phyloP scores from a whole-genome alignment of 2,888 invertebrate species.

The Tenthredo mesomela region DNA sequence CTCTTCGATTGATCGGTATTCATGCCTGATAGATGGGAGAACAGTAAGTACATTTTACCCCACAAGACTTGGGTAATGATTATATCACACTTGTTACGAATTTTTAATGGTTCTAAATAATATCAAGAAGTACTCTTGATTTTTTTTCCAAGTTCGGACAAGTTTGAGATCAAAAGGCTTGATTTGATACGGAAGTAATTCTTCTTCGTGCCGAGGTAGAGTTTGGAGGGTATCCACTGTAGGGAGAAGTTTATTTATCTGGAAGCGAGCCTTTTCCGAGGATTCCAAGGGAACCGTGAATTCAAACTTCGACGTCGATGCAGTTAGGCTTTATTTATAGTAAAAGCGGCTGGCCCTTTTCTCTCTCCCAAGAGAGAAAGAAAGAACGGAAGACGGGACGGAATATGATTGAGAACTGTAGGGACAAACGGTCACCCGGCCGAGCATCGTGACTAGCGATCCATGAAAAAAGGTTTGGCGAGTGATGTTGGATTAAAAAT shows the following conservation, averaged over 20 bases:
- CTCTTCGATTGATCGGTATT: neutral
- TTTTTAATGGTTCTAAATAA: neutral
- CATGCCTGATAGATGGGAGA: neutral
- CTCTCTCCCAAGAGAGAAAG: neutral
- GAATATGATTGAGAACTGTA: constrained; percentile 14
- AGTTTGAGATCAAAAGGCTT: constrained; percentile 11
- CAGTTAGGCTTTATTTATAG: constrained; percentile 23
- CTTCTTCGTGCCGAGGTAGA: neutral
- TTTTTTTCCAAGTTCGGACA: neutral
- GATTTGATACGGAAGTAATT: constrained; percentile 7
- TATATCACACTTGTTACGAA: neutral
- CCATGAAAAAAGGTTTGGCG: neutral
- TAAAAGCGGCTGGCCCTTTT: neutral
- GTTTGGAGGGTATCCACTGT: neutral
- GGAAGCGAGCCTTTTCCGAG: neutral
- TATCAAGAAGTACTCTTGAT: neutral
- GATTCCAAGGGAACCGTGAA: neutral
- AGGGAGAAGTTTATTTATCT: constrained; percentile 1
- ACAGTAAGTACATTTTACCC: neutral
- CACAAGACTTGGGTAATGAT: neutral
- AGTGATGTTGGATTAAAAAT: neutral
- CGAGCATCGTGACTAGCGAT: neutral
- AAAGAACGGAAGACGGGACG: neutral
- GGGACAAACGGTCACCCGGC: neutral
- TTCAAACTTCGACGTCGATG: neutral